Evolutionary conservation across 2,113 vertebrate genomes (phyloP).

Genomic region (Malurus melanocephalus): DNA sequence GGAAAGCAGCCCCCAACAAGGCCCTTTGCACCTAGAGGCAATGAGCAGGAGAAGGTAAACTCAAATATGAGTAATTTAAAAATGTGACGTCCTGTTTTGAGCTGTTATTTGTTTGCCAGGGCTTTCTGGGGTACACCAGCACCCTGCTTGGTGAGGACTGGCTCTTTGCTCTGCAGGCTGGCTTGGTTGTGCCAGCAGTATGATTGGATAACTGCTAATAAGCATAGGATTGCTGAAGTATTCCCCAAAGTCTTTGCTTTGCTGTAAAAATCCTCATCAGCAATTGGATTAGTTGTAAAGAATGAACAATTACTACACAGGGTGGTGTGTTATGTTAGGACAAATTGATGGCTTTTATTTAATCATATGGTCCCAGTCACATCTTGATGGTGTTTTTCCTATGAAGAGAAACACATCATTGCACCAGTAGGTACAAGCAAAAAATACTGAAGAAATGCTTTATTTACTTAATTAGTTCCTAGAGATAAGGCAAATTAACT

Average conservation of each 20-base stretch:
- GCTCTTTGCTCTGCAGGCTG: neutral
- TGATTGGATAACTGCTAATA: neutral
- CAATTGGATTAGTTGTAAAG: constrained; percentile 22
- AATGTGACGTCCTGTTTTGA: neutral
- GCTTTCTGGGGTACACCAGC: neutral
- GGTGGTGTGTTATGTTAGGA: neutral
- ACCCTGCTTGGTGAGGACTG: neutral
- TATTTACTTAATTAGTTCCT: neutral
- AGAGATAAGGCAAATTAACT: neutral
- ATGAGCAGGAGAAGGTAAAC: neutral
- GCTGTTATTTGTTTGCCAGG: neutral
- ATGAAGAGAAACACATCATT: neutral
- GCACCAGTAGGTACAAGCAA: neutral
- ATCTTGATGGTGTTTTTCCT: neutral
- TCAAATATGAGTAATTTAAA: neutral
- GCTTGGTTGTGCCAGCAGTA: neutral
- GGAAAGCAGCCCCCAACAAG: neutral
- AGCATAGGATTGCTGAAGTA: constrained; percentile 6
- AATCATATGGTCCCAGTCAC: neutral
- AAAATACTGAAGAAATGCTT: neutral
- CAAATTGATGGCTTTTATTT: constrained; percentile 14
- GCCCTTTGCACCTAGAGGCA: fast-evolving
- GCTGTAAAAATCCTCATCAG: constrained; percentile 23
- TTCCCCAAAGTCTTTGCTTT: constrained; percentile 25
- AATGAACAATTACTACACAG: neutral